phyloP scores from a whole-genome alignment of 2,797 vertebrate genomes.

The Eutrigla gurnardus region DNA sequence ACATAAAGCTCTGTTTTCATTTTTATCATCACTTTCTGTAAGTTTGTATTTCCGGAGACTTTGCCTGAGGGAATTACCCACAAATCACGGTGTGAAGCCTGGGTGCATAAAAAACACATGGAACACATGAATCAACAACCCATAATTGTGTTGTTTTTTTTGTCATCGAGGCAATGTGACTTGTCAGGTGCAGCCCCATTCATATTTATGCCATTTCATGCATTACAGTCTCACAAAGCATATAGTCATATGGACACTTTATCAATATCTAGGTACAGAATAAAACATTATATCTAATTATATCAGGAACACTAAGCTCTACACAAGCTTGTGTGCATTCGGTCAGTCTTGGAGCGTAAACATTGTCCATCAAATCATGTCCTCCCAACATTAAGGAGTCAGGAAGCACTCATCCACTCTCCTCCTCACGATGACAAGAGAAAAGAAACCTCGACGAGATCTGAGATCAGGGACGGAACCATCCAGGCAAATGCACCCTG shows the following conservation, averaged over 20 bases:
- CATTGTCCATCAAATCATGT: constrained; percentile 23
- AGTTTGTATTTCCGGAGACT: too few relatives aligned
- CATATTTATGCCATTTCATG: too few relatives aligned
- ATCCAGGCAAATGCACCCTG: neutral
- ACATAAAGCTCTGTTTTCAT: too few relatives aligned
- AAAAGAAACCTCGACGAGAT: neutral
- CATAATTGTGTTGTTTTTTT: too few relatives aligned
- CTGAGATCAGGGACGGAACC: constrained; percentile 10
- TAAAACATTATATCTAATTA: neutral
- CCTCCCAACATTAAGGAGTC: constrained; percentile 5
- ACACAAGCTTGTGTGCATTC: neutral
- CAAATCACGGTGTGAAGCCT: too few relatives aligned
- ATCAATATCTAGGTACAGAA: neutral
- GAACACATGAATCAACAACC: too few relatives aligned
- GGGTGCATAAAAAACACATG: too few relatives aligned
- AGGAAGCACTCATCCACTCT: constrained; percentile 7
- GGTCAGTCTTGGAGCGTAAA: neutral
- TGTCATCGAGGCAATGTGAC: too few relatives aligned
- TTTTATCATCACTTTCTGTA: too few relatives aligned
- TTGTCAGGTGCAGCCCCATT: too few relatives aligned
- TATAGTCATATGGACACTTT: neutral
- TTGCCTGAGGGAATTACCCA: too few relatives aligned
- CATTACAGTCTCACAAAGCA: neutral
- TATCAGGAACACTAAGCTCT: neutral
- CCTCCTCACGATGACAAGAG: neutral